phyloP scores from a whole-genome alignment of 2,113 vertebrate species.

The Recurvirostra avosetta region DNA sequence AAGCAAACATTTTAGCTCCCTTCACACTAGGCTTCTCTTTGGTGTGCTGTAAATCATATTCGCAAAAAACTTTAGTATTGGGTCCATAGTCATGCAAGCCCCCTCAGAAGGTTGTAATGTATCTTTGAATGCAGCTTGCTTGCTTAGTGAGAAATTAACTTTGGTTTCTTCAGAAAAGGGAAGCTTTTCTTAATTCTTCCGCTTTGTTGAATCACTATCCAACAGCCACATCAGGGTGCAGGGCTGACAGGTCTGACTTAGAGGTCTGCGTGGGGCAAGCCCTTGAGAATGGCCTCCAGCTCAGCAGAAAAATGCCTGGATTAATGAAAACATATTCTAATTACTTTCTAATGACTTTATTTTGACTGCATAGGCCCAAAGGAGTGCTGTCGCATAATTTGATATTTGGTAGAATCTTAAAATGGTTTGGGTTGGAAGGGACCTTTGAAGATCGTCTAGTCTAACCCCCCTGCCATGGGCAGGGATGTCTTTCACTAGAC shows the following conservation, averaged over 20 bases:
- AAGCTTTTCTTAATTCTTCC: background rate
- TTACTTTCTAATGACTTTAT: background rate
- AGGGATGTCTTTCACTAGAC: background rate
- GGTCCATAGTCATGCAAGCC: background rate
- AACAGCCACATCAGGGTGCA: background rate
- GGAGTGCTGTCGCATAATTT: background rate
- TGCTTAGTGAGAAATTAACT: background rate
- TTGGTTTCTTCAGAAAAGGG: background rate
- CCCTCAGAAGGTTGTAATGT: background rate
- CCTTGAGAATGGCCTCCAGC: background rate
- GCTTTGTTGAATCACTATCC: background rate
- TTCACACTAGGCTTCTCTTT: background rate
- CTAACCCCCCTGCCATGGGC: background rate
- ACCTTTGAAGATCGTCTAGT: background rate
- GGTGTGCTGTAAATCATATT: background rate
- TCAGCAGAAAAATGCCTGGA: background rate
- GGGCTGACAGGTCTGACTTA: background rate
- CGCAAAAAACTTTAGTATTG: background rate
- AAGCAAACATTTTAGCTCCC: background rate
- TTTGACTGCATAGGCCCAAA: background rate
- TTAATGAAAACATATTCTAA: background rate
- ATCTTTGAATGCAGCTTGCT: background rate
- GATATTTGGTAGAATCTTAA: background rate
- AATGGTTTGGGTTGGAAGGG: background rate
- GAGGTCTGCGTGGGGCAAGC: background rate